Base-by-base conservation (phyloP, 37 sponge, comb jelly and placozoan species). In the Cliona cf. orientalis region DNA sequence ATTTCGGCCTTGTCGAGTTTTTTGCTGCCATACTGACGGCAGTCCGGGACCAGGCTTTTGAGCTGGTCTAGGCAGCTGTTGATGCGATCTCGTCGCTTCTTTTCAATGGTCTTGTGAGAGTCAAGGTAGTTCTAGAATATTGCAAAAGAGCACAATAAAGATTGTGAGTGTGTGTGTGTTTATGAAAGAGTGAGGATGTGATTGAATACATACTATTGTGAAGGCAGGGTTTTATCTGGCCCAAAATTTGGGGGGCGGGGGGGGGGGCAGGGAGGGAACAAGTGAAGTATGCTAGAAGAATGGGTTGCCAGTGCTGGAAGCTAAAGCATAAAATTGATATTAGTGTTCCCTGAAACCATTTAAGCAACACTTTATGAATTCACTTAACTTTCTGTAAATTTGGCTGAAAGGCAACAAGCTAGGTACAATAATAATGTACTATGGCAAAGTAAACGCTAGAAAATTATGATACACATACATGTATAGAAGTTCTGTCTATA, bases 1-100 rank as follows among this genome's bases (percentile, higher is more conserved):
- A 94, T 91, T 40, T 94, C 95, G 12, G 95, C 95, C 69, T 94
- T 94, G 89, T 94, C 95, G 58, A 94, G 77, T 73, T 94, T 94
- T 76, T 94, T 94, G 60, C 57, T 83, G 32, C 95, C 95, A 68
- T 94, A 94, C 77, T 94, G 95, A 29, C 84, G 36, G 67, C 95
- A 94, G 75, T 94, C 92, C 0, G 95, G 95, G 23, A 94, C 85
- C 19, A 94, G 79, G 23, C 58, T 61, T 80, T 94, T 94, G 29
- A 94, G 67, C 12, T 33, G 49, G 31, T 58, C 58, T n/a, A 94
- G 68, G 39, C 89, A 82, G 11, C 43, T 63, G 69, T 94, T 94
- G 69, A 94, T 94, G 3, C 95, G 81, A 57, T 94, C 95, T 26
- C 95, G 71, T 7, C 95, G 33, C 67, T 87, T 94, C 95, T 94